Evolutionary conservation across 2,113 vertebrate species (phyloP).

Genomic region (Pachyramphus minor): DNA sequence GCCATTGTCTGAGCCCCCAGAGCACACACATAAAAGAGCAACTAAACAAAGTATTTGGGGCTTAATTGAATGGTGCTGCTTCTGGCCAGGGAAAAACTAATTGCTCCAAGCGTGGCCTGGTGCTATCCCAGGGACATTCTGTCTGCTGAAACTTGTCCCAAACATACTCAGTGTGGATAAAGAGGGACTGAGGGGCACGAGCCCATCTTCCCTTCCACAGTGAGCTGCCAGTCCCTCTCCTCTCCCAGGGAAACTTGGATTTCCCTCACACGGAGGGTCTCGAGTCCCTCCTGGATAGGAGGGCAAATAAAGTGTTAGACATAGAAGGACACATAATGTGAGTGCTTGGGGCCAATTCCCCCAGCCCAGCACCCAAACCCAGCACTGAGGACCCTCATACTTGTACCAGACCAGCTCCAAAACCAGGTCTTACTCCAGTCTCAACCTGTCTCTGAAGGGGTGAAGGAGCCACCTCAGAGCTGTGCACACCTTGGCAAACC

Average conservation of each 20-base stretch:
- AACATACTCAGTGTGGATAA: background rate
- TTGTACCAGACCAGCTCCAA: background rate
- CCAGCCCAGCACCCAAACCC: background rate
- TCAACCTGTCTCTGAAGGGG: background rate
- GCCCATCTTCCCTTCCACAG: background rate
- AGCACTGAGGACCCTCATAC: background rate
- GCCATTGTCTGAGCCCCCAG: constrained; percentile 37
- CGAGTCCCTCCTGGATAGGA: background rate
- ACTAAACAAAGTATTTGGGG: background rate
- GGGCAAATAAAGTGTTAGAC: background rate
- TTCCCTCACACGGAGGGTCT: background rate
- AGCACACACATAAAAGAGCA: constrained; percentile 16
- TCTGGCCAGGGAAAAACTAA: background rate
- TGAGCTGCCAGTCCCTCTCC: background rate
- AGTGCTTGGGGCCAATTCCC: background rate
- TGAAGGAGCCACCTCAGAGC: background rate
- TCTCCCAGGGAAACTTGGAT: background rate
- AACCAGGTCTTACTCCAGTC: background rate
- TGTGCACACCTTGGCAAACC: background rate
- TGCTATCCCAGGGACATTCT: background rate
- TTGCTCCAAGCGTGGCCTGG: background rate
- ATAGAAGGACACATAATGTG: background rate
- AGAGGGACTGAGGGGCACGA: background rate
- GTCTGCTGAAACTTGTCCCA: background rate
- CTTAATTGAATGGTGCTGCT: constrained; percentile 25